These are phyloP conservation scores for Amphipyra tragopoginis DNA, from an alignment of 2,888 invertebrate species.

Conservation along the genomic window DNA sequence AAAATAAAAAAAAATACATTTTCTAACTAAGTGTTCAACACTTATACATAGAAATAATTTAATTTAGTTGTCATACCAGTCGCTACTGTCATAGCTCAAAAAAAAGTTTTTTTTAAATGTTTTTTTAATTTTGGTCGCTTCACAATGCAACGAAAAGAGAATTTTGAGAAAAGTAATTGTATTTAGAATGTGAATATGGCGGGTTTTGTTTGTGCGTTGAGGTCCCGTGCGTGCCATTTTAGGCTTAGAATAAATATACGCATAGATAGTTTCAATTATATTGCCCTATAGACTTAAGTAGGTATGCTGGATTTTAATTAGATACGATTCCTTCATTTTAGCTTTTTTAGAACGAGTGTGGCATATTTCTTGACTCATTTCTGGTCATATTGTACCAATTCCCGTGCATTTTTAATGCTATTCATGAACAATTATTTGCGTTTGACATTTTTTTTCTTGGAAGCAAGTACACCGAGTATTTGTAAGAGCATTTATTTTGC, in stretches of 20 bases:
- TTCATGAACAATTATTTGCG: slow-evolving; percentile 36
- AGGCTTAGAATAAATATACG: slow-evolving; percentile 79
- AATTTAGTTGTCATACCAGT: slow-evolving; percentile 38
- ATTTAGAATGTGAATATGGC: slow-evolving; percentile 59
- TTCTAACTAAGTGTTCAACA: slow-evolving; percentile 47
- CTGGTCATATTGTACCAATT: slow-evolving; percentile 4
- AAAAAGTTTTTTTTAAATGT: neutral
- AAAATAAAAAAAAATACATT: slow-evolving; percentile 35
- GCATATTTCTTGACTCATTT: slow-evolving; percentile 24
- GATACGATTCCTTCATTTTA: slow-evolving; percentile 22
- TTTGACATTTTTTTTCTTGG: slow-evolving; percentile 16
- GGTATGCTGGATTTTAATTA: slow-evolving; percentile 46
- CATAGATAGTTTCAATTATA: slow-evolving; percentile 81
- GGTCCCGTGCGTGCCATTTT: slow-evolving; percentile 79
- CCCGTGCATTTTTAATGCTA: slow-evolving; percentile 14
- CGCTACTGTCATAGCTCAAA: slow-evolving; percentile 44
- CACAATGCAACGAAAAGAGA: slow-evolving; percentile 47
- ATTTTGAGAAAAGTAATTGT: slow-evolving; percentile 52
- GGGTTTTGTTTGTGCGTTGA: slow-evolving; percentile 74
- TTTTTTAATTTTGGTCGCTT: slow-evolving; percentile 54
- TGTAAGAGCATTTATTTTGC: slow-evolving; percentile 44
- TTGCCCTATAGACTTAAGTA: slow-evolving; percentile 52
- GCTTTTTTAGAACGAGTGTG: slow-evolving; percentile 40
- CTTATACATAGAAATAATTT: slow-evolving; percentile 35
- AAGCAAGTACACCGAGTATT: slow-evolving; percentile 20